These are phyloP conservation scores for Drosophila algonquin DNA, from an alignment of 2,888 invertebrate species.

Conservation along the genomic window DNA sequence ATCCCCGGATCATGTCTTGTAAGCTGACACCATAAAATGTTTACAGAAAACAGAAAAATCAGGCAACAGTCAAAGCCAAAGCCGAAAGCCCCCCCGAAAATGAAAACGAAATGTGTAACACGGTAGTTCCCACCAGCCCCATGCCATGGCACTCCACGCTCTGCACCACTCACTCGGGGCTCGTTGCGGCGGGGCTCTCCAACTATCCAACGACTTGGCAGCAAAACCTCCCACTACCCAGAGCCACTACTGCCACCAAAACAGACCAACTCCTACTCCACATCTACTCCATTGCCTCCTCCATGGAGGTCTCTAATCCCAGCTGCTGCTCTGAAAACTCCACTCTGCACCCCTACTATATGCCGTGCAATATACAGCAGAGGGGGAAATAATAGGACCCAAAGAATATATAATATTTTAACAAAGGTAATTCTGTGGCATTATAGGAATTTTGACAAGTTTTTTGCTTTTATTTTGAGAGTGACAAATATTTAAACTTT, in stretches of 20 bases:
- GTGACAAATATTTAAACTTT: too few species aligned
- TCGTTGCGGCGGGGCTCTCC: not conserved
- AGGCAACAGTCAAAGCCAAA: slow-evolving; percentile 25
- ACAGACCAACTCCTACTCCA: slow-evolving; percentile 1
- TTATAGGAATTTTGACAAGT: not conserved
- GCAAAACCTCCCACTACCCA: slow-evolving; percentile 16
- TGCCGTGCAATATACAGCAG: not conserved
- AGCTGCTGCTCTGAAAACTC: slow-evolving; percentile 11
- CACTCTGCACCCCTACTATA: not conserved
- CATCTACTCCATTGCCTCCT: slow-evolving; percentile 14
- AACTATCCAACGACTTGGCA: slow-evolving; percentile 41
- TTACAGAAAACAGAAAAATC: slow-evolving; percentile 39
- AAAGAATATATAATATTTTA: not conserved
- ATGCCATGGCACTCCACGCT: too few species aligned
- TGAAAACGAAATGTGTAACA: slow-evolving; percentile 50
- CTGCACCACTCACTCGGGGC: slow-evolving; percentile 3
- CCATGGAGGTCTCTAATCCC: slow-evolving; percentile 28
- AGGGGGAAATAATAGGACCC: not conserved
- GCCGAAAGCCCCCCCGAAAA: slow-evolving; percentile 12
- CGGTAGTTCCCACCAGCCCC: slow-evolving; percentile 42
- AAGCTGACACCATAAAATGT: slow-evolving; percentile 45
- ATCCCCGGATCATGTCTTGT: slow-evolving; percentile 43
- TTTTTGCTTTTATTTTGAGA: too few species aligned
- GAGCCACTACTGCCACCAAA: slow-evolving; percentile 13
- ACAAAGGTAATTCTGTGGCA: not conserved